These are phyloP conservation scores for Python bivittatus DNA, from an alignment of 2,113 vertebrate species.

Conservation along the genomic window DNA sequence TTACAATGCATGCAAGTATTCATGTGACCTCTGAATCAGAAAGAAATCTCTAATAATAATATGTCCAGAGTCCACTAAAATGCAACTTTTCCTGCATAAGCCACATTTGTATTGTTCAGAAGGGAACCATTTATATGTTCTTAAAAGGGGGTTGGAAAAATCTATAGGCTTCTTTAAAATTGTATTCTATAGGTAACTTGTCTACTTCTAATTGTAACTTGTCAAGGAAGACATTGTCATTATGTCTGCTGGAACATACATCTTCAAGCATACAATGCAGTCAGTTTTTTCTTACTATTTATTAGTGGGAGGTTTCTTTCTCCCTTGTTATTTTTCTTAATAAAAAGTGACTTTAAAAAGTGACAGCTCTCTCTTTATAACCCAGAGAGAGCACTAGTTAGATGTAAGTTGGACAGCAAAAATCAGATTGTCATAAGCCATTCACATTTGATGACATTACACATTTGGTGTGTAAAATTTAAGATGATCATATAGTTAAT, in stretches of 20 bases:
- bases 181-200: constrained; percentile 19
- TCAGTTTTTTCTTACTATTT: constrained; percentile 55
- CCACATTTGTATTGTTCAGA: constrained; percentile 30
- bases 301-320: constrained; percentile 54
- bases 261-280: constrained; percentile 44
- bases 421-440: not conserved
- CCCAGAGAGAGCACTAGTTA: not conserved
- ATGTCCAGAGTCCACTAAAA: constrained; percentile 33
- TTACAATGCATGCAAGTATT: constrained; percentile 8
- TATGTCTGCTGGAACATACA: constrained; percentile 55
- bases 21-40: constrained; percentile 26
- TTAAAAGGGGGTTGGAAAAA: constrained; percentile 19
- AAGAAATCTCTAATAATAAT: constrained; percentile 34
- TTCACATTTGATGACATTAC: not conserved
- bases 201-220: constrained; percentile 66
- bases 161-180: constrained; percentile 35
- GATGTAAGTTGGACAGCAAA: not conserved
- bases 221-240: constrained; percentile 61
- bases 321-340: too few relatives aligned
- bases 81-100: constrained; percentile 48
- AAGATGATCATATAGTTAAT: not conserved
- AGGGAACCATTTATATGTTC: constrained; percentile 42
- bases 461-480: not conserved
- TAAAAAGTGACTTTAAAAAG: not conserved
- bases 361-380: constrained; percentile 24